These are phyloP conservation scores for Eupithecia vulgata DNA, from an alignment of 2,888 invertebrate genomes.

Conservation along the genomic window DNA sequence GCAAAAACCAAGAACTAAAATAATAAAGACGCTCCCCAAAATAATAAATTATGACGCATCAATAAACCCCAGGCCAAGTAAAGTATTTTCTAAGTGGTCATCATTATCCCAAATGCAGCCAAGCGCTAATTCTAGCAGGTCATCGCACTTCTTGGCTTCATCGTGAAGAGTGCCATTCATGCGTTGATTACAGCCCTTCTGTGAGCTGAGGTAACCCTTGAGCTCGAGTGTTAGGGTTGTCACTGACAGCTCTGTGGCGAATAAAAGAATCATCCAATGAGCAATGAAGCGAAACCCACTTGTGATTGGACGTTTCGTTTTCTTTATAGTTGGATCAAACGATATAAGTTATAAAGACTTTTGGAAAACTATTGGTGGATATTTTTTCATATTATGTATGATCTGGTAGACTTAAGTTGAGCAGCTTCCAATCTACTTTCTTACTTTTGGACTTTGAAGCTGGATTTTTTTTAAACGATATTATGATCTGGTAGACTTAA, in stretches of 20 bases:
- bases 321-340: not conserved
- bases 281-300: not conserved
- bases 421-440: no score
- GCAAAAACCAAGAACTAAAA: not conserved
- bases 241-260: not conserved
- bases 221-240: slow-evolving; percentile 22
- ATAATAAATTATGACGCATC: not conserved
- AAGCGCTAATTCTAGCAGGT: slow-evolving; percentile 31
- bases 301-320: not conserved
- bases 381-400: not conserved
- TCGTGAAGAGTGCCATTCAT: slow-evolving; percentile 39
- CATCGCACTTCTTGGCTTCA: slow-evolving; percentile 35
- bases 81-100: slow-evolving; percentile 22
- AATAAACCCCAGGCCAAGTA: slow-evolving; percentile 12
- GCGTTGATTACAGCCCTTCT: slow-evolving; percentile 44
- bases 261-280: not conserved
- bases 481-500: not conserved
- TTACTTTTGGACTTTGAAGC: no score
- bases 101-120: slow-evolving; percentile 32
- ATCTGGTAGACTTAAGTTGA: not conserved
- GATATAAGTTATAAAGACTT: not conserved
- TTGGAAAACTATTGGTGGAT: not conserved
- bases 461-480: no score
- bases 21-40: not conserved
- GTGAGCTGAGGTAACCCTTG: slow-evolving; percentile 29